Conservation (phyloP, 2,888 invertebrate genomes). For the Acholoe squamosa region DNA sequence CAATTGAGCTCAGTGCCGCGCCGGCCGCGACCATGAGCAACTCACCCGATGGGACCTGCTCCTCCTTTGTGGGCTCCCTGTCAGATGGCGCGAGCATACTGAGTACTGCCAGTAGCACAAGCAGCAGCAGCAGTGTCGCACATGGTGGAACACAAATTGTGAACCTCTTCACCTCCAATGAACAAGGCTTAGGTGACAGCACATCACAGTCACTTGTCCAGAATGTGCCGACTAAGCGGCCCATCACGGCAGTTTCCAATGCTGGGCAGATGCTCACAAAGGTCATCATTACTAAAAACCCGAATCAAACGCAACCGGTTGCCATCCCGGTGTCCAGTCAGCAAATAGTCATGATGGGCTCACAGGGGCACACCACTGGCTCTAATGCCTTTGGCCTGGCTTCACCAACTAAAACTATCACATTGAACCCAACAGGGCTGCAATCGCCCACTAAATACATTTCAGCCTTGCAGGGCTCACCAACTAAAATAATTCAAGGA, state of each 20-base stretch:
- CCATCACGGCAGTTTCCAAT: conserved; percentile 58
- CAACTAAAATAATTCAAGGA: conserved; percentile 62
- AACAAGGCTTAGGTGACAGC: background rate
- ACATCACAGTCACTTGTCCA: background rate
- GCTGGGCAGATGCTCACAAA: conserved; percentile 78
- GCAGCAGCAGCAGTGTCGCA: background rate
- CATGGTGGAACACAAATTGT: conserved; percentile 31
- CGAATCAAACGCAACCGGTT: conserved; percentile 78
- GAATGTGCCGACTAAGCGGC: conserved; percentile 57
- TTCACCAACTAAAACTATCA: conserved; percentile 86
- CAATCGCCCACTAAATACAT: conserved; percentile 76
- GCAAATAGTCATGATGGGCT: conserved; percentile 49
- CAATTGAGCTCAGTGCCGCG: background rate
- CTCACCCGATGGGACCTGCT: conserved; percentile 1
- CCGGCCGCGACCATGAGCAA: conserved; percentile 45
- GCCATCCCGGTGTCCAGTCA: conserved; percentile 69
- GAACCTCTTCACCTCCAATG: background rate
- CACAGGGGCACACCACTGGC: conserved; percentile 19
- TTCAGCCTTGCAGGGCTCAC: conserved; percentile 45
- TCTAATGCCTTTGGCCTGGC: background rate
- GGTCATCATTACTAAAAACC: conserved; percentile 82
- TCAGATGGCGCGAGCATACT: conserved; percentile 16
- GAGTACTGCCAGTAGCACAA: background rate
- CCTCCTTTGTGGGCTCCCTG: conserved; percentile 50
- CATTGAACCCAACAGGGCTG: conserved; percentile 86